These are phyloP conservation scores for Sympetrum striolatum DNA, from an alignment of 2,888 invertebrate species.

Conservation along the genomic window DNA sequence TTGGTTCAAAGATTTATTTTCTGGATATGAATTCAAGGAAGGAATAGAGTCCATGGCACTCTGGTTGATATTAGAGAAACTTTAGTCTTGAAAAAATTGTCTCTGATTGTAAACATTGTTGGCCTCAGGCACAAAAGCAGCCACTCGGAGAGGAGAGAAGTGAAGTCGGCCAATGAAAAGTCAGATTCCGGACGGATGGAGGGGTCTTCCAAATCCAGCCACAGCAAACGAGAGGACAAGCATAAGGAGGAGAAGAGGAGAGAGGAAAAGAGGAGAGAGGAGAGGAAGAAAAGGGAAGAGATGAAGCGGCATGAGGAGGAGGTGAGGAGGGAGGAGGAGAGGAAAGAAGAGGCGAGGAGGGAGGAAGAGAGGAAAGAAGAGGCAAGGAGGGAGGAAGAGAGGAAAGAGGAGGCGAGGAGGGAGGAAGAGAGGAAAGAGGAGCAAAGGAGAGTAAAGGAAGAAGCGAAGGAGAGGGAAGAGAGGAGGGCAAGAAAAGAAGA, in stretches of 20 bases:
- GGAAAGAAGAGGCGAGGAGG: slow-evolving; percentile 45
- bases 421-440: neutral
- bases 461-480: neutral
- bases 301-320: slow-evolving; percentile 45
- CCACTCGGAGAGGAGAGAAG: neutral
- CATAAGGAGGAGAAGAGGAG: neutral
- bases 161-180: neutral
- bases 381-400: slow-evolving; percentile 48
- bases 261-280: neutral
- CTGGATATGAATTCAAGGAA: too few species aligned
- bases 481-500: neutral
- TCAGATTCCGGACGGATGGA: neutral
- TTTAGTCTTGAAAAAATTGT: too few species aligned
- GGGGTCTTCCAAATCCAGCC: neutral
- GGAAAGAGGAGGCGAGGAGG: neutral
- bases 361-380: slow-evolving; percentile 50
- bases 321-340: slow-evolving; percentile 22
- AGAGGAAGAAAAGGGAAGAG: slow-evolving; percentile 45
- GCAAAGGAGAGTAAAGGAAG: neutral
- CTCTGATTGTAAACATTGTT: too few species aligned
- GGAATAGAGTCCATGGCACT: too few species aligned
- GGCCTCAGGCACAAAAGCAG: slow-evolving; percentile 34
- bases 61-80: too few species aligned
- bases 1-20: too few species aligned
- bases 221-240: slow-evolving; percentile 34